Conservation (phyloP, 2,797 vertebrate species). For the Threskiornis aethiopicus region DNA sequence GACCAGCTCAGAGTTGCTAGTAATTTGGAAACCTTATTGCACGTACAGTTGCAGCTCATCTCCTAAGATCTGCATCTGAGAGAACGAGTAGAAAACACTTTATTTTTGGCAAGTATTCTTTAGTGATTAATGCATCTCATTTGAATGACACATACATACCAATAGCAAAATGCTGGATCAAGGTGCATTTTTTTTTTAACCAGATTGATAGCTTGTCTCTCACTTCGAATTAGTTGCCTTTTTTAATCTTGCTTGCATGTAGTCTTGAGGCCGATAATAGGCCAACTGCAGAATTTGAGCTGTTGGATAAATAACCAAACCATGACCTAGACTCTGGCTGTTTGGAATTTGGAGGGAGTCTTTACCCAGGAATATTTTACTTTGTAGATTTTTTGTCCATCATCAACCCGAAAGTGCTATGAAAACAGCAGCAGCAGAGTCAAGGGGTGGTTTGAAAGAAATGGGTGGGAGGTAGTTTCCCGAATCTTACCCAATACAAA, state of each 20-base stretch:
- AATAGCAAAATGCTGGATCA: not conserved
- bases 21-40: not conserved
- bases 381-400: not conserved
- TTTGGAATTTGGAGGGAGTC: not conserved
- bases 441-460: not conserved
- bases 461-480: not conserved
- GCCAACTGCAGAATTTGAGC: not conserved
- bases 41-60: not conserved
- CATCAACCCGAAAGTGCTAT: not conserved
- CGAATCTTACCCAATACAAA: not conserved
- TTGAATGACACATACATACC: accelerated
- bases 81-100: not conserved
- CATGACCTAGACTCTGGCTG: not conserved
- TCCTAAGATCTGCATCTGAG: not conserved
- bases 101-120: not conserved
- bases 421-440: not conserved
- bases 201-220: not conserved
- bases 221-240: not conserved
- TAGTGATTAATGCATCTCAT: not conserved
- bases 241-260: not conserved
- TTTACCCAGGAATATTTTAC: not conserved
- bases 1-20: not conserved
- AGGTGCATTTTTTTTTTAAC: not conserved
- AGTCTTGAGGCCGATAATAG: not conserved
- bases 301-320: too few relatives aligned